Base-by-base conservation (phyloP, 2,888 invertebrate genomes). In the Tipula unca region DNA sequence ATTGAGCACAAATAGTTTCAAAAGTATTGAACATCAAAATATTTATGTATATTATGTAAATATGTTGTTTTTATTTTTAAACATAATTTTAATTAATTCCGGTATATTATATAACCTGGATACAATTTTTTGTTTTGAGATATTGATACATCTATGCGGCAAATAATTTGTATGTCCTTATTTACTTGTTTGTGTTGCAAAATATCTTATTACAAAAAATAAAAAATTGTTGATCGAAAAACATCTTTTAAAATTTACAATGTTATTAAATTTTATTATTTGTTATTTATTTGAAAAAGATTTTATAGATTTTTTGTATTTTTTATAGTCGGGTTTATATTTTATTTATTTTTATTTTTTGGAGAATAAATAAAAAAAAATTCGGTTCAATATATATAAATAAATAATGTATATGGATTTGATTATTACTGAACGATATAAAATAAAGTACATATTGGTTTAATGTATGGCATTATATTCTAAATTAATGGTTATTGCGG, bases 241-340 rank as follows among this genome's bases (percentile, higher is more conserved):
- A n/a, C n/a, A n/a, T n/a, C n/a, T 69, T 25, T 69, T 20, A 69
- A 69, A 69, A 69, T 69, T 69, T 69, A 69, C 69, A 69, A 69
- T 69, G 69, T 69, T 69, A 69, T 69, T 69, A 69, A 69, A 69
- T 69, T 69, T 69, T 69, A 69, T 69, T 69, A 69, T 69, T 69
- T 69, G 69, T 69, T 69, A 69, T 69, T 69, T 69, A 69, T 69
- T 69, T 25, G 25, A 25, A 69, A 69, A 69, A 69, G 69, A 69
- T 69, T 69, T 69, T 69, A 13, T 69, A 69, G 25, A 69, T 69
- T 69, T 54, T 25, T 69, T 10, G 69, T 25, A 54, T 69, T 69
- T 48, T 69, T 69, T 69, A 69, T 25, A 69, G 69, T 69, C 69
- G 25, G 69, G 69, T 69, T 69, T 32, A 69, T 69, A 69, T 69